These are phyloP conservation scores for Fragum fragum DNA, from an alignment of 2,888 invertebrate genomes.

Conservation along the genomic window DNA sequence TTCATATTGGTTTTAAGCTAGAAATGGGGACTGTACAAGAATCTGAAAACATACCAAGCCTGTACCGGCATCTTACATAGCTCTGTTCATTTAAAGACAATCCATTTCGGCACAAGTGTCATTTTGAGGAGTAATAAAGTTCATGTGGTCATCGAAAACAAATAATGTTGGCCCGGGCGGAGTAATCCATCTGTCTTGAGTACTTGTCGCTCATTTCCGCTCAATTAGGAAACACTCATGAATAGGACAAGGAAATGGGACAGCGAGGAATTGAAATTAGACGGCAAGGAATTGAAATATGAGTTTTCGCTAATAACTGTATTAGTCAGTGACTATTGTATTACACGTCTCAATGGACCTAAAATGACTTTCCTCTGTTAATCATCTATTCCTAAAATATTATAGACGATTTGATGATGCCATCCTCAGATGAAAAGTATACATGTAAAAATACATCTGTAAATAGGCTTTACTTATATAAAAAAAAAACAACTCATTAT, in stretches of 20 bases:
- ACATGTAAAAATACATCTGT: too few relatives aligned
- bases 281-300: constrained; percentile 18
- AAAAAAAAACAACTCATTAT: too few relatives aligned
- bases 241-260: not conserved
- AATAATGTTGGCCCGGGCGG: not conserved
- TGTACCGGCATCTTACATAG: too few relatives aligned
- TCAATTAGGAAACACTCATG: constrained; percentile 14
- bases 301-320: not conserved
- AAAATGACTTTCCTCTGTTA: not conserved
- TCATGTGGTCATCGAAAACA: constrained; percentile 14
- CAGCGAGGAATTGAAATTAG: constrained; percentile 1
- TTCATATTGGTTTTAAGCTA: too few relatives aligned
- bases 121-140: not conserved
- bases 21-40: too few relatives aligned
- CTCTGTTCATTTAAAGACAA: too few relatives aligned
- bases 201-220: constrained; percentile 13
- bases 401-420: too few relatives aligned
- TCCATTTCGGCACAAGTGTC: too few relatives aligned
- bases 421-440: too few relatives aligned
- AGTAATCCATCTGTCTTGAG: constrained; percentile 17
- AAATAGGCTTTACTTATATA: too few relatives aligned
- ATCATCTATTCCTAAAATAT: not conserved
- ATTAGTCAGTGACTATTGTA: constrained; percentile 15
- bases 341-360: constrained; percentile 1
- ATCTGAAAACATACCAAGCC: too few relatives aligned